These are phyloP conservation scores for Enoplosus armatus DNA, from an alignment of 2,797 vertebrate species.

Conservation along the genomic window DNA sequence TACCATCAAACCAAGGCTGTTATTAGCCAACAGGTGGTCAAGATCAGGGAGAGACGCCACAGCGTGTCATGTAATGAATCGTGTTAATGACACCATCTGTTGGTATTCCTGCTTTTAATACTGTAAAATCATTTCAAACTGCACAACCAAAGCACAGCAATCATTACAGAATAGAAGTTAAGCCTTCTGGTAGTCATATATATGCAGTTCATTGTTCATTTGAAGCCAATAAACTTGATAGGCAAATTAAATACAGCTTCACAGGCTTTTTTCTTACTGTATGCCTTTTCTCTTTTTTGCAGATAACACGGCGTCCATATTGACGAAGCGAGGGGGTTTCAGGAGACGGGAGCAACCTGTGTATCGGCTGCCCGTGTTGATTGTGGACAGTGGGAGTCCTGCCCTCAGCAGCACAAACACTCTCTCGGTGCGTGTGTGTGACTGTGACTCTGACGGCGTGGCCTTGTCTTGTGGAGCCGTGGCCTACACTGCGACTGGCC, in stretches of 20 bases:
- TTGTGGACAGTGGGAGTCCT: slow-evolving; percentile 93
- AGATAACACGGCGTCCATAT: slow-evolving; percentile 95
- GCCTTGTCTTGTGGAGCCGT: slow-evolving; percentile 93
- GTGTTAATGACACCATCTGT: slow-evolving; percentile 79
- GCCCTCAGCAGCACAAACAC: slow-evolving; percentile 96
- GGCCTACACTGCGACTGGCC: slow-evolving; percentile 92
- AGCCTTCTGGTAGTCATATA: slow-evolving; percentile 25
- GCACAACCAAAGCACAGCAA: slow-evolving; percentile 26
- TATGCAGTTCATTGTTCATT: slow-evolving; percentile 29
- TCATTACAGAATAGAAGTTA: slow-evolving; percentile 20
- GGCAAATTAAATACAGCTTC: slow-evolving; percentile 14
- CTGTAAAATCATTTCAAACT: slow-evolving; percentile 54
- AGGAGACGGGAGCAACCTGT: slow-evolving; percentile 91
- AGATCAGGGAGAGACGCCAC: slow-evolving; percentile 58
- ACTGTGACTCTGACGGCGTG: slow-evolving; percentile 90
- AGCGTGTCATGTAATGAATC: slow-evolving; percentile 68
- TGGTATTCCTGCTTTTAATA: slow-evolving; percentile 53
- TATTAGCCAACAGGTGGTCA: slow-evolving; percentile 78
- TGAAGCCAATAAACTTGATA: slow-evolving; percentile 20
- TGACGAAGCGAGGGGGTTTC: slow-evolving; percentile 92
- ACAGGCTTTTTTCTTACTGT: not conserved
- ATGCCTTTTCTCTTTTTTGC: slow-evolving; percentile 11
- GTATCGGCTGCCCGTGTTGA: slow-evolving; percentile 93
- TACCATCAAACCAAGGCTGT: slow-evolving; percentile 57
- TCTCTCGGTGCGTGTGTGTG: slow-evolving; percentile 93